Conservation (phyloP, 1,140 invertebrate species). For the Papilio xuthus region DNA sequence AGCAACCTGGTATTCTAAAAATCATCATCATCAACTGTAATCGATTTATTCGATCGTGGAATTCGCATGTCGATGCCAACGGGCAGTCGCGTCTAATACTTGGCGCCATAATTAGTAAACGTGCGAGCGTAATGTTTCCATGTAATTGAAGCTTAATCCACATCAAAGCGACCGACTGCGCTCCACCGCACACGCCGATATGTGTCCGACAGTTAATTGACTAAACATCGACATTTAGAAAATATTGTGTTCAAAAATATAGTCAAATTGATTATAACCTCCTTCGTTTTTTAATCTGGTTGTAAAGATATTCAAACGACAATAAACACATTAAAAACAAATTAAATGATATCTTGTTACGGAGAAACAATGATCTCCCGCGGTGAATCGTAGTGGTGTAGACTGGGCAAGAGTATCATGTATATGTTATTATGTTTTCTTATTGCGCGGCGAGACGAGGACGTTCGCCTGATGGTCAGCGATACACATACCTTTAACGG, state of each 20-base stretch:
- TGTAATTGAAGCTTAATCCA: conserved; percentile 24
- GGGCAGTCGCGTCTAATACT: not conserved
- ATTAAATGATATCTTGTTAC: not conserved
- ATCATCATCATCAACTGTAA: not conserved
- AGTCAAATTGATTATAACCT: not conserved
- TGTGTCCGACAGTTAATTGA: conserved; percentile 3
- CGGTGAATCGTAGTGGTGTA: not conserved
- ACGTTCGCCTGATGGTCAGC: conserved; percentile 8
- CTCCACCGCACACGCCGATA: conserved; percentile 2
- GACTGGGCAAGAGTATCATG: not conserved
- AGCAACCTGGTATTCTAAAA: not conserved
- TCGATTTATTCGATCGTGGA: not conserved
- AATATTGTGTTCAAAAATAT: not conserved
- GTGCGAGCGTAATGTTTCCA: conserved; percentile 15
- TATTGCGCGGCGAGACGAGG: conserved; percentile 10
- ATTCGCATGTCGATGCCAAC: conserved; percentile 27
- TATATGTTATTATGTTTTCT: conserved; percentile 9
- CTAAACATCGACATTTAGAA: not conserved
- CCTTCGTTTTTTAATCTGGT: not conserved
- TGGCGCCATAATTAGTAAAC: conserved; percentile 31
- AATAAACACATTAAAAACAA: not conserved
- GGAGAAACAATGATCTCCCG: conserved; percentile 13
- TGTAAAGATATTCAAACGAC: not conserved
- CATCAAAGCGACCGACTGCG: conserved; percentile 24
- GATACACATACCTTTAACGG: not conserved